phyloP scores from a whole-genome alignment of 2,888 invertebrate genomes.

The Geotrupes spiniger region DNA sequence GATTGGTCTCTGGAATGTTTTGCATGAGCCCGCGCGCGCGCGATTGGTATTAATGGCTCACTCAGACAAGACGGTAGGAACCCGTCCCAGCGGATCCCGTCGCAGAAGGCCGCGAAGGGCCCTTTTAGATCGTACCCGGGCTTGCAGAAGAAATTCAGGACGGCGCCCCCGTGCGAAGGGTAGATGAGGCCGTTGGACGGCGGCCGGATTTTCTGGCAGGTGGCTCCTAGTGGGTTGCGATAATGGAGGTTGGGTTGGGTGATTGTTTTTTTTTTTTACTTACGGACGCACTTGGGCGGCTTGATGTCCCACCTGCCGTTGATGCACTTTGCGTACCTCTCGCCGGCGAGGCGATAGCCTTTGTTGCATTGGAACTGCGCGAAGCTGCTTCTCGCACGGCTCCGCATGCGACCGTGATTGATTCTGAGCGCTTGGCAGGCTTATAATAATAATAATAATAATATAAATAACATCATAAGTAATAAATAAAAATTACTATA shows the following conservation, averaged over 20 bases:
- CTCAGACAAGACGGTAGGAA: conserved; percentile 65
- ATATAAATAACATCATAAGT: too few relatives aligned
- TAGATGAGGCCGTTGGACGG: conserved; percentile 57
- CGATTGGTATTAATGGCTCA: conserved; percentile 44
- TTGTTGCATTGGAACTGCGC: conserved; percentile 60
- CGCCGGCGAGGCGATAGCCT: conserved; percentile 65
- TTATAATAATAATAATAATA: too few relatives aligned
- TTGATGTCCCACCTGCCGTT: conserved; percentile 70
- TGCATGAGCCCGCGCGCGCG: neutral
- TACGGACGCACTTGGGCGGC: conserved; percentile 71
- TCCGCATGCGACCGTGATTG: conserved; percentile 38
- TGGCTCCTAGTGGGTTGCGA: conserved; percentile 52
- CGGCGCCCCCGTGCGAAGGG: conserved; percentile 54
- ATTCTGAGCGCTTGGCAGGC: conserved; percentile 35
- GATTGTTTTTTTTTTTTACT: conserved; percentile 47
- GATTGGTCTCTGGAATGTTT: conserved; percentile 42
- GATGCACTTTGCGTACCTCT: conserved; percentile 66
- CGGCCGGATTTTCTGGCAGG: conserved; percentile 52
- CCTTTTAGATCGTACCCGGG: conserved; percentile 63
- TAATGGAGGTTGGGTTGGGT: neutral
- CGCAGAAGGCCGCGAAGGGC: conserved; percentile 63
- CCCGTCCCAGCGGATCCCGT: conserved; percentile 69
- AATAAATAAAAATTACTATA: too few relatives aligned
- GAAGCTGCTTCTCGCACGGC: conserved; percentile 54
- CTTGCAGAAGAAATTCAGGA: conserved; percentile 64